These are phyloP conservation scores for Tragelaphus strepsiceros DNA, from an alignment of 2,113 vertebrate genomes.

Conservation along the genomic window DNA sequence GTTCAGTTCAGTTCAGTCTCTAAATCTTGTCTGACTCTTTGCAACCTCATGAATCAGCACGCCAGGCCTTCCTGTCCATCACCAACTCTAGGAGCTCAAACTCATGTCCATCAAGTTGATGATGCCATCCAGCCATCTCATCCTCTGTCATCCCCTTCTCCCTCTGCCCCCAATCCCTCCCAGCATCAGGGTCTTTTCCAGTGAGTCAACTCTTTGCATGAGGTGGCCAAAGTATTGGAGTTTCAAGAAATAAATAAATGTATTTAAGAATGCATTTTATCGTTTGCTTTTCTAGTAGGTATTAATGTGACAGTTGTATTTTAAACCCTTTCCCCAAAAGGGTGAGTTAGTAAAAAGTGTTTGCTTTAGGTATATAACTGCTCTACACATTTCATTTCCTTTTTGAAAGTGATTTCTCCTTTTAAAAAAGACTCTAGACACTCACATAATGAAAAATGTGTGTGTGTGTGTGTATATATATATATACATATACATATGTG, in stretches of 20 bases:
- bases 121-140: too few species aligned
- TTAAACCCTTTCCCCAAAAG: background rate
- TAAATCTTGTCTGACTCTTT: fast-evolving
- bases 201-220: too few species aligned
- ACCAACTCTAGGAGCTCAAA: too few species aligned
- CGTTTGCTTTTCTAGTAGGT: background rate
- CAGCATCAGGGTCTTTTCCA: too few species aligned
- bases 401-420: background rate
- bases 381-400: background rate
- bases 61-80: too few species aligned
- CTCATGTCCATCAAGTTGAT: too few species aligned
- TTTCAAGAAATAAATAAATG: too few species aligned
- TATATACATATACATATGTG: background rate
- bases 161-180: too few species aligned
- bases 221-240: too few species aligned
- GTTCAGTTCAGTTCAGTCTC: too few species aligned
- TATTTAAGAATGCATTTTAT: background rate
- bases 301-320: background rate
- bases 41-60: too few species aligned
- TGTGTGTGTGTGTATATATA: background rate
- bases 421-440: background rate
- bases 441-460: background rate
- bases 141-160: too few species aligned
- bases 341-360: background rate
- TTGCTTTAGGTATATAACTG: background rate